phyloP scores from a whole-genome alignment of 2,113 vertebrate species.

The Catharus minimus region DNA sequence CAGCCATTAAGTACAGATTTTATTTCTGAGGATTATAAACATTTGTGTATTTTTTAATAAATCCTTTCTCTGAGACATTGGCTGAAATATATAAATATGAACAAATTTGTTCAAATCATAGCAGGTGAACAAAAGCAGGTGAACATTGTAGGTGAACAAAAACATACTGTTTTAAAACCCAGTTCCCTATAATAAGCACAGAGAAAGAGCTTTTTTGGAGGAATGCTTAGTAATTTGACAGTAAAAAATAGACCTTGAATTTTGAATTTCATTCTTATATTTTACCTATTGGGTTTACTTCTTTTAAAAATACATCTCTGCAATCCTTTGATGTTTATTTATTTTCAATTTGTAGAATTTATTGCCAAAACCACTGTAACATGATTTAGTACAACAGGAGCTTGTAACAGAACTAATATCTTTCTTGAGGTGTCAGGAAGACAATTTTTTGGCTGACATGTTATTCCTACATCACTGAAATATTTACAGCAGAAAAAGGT shows the following conservation, averaged over 20 bases:
- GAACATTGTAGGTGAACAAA: too few relatives aligned
- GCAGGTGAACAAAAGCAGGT: neutral
- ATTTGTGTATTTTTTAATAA: neutral
- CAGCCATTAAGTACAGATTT: neutral
- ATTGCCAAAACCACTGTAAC: neutral
- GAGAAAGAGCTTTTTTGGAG: neutral
- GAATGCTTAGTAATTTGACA: neutral
- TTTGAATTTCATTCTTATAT: neutral
- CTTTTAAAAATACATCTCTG: neutral
- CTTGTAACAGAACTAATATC: neutral
- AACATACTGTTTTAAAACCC: neutral
- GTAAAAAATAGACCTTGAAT: neutral
- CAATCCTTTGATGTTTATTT: neutral
- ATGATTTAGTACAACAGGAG: neutral
- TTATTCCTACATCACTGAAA: neutral
- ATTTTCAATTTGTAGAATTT: neutral
- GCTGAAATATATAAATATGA: neutral
- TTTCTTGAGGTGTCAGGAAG: neutral
- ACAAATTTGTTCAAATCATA: neutral
- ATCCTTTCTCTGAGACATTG: neutral
- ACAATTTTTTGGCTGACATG: neutral
- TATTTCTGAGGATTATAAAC: neutral
- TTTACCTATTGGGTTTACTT: slow-evolving; percentile 24
- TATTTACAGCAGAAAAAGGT: neutral
- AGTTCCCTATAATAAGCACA: neutral